Evolutionary conservation across 2,888 invertebrate species (phyloP).

Genomic region (Lymantria dispar): DNA sequence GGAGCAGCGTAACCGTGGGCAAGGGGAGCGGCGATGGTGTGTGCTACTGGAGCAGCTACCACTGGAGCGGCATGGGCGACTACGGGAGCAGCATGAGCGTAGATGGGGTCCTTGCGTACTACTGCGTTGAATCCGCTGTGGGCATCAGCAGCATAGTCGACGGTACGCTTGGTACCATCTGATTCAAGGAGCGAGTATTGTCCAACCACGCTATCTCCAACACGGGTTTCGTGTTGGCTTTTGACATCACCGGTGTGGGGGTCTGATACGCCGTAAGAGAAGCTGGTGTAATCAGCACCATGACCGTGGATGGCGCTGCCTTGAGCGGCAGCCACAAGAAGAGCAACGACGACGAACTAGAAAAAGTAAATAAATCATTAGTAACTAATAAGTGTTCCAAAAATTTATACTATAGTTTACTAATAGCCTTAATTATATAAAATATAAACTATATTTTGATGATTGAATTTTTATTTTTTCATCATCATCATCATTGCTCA

Average conservation of each 20-base stretch:
- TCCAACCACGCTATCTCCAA: conserved; percentile 84
- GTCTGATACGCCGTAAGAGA: conserved; percentile 74
- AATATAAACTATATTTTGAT: too few relatives aligned
- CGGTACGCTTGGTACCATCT: conserved; percentile 84
- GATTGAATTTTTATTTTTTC: too few relatives aligned
- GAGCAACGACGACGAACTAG: conserved; percentile 70
- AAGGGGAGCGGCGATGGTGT: conserved; percentile 21
- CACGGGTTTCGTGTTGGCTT: conserved; percentile 84
- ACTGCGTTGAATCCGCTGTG: conserved; percentile 82
- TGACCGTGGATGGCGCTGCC: conserved; percentile 68
- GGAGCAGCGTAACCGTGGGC: conserved; percentile 22
- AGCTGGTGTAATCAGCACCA: conserved; percentile 68
- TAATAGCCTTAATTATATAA: too few relatives aligned
- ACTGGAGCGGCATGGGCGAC: conserved; percentile 56
- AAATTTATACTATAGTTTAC: too few relatives aligned
- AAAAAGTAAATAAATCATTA: conserved; percentile 27
- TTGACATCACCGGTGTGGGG: conserved; percentile 77
- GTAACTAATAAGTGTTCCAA: background rate
- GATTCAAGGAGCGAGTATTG: conserved; percentile 80
- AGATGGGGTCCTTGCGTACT: conserved; percentile 74
- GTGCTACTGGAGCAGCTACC: conserved; percentile 49
- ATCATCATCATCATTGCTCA: too few relatives aligned
- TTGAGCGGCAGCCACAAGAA: conserved; percentile 69
- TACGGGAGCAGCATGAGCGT: conserved; percentile 47
- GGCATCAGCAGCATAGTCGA: conserved; percentile 82